These are phyloP conservation scores for Micromys minutus DNA, from an alignment of 2,113 vertebrate species.

Conservation along the genomic window DNA sequence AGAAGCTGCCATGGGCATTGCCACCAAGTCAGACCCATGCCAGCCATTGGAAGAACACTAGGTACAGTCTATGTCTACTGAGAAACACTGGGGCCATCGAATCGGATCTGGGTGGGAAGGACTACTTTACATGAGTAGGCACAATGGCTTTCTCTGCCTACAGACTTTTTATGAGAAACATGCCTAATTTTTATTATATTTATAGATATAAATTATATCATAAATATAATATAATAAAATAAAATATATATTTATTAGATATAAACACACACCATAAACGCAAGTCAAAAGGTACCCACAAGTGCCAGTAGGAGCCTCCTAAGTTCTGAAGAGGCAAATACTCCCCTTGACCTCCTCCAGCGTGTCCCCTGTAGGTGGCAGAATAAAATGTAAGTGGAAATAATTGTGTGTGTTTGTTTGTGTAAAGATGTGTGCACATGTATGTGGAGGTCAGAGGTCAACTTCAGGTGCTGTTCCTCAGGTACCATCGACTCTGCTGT, in stretches of 20 bases:
- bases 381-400: neutral
- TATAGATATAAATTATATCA: too few species aligned
- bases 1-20: neutral
- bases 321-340: neutral
- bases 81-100: neutral
- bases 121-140: neutral
- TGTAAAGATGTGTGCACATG: neutral
- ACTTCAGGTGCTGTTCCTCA: neutral
- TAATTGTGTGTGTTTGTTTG: neutral
- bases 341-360: neutral
- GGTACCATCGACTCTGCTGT: neutral
- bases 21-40: neutral
- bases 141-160: neutral
- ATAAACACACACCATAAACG: neutral
- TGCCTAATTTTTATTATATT: too few species aligned
- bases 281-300: neutral
- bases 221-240: too few species aligned
- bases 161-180: neutral
- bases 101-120: neutral
- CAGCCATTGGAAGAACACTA: neutral
- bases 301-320: neutral
- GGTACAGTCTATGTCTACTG: neutral
- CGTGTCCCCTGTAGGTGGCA: neutral
- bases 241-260: too few species aligned
- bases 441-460: neutral